phyloP scores from a whole-genome alignment of 2,113 vertebrate species.

The Paralichthys olivaceus region DNA sequence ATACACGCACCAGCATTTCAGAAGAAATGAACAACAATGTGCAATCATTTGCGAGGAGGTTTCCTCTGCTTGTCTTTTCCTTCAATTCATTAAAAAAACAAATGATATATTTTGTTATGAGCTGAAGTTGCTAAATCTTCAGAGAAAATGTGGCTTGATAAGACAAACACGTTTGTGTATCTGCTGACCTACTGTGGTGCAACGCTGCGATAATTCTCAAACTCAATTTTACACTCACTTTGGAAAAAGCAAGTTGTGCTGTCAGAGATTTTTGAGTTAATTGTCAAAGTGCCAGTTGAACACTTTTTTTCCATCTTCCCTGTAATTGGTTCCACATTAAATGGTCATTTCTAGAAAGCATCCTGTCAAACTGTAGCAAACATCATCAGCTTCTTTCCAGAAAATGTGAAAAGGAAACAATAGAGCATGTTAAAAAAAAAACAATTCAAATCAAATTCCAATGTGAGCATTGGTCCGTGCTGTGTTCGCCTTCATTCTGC shows the following conservation, averaged over 20 bases:
- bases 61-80: background rate
- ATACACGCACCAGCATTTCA: background rate
- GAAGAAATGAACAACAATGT: background rate
- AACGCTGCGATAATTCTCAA: background rate
- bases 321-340: background rate
- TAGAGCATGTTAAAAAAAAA: too few relatives aligned
- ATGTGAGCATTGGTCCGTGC: background rate
- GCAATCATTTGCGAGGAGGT: background rate
- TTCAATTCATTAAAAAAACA: background rate
- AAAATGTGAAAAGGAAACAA: too few relatives aligned
- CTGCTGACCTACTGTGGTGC: background rate
- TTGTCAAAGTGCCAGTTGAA: background rate
- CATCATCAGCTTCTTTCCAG: background rate
- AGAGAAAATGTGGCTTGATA: too few relatives aligned
- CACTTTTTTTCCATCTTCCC: background rate
- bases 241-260: background rate
- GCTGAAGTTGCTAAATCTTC: background rate
- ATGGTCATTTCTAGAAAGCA: background rate
- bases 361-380: background rate
- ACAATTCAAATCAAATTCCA: background rate
- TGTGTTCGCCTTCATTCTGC: background rate
- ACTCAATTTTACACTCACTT: background rate
- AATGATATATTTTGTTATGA: background rate
- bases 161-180: background rate
- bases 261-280: background rate